Base-by-base conservation (phyloP, 2,113 vertebrate species). In the Onychostoma macrolepis region DNA sequence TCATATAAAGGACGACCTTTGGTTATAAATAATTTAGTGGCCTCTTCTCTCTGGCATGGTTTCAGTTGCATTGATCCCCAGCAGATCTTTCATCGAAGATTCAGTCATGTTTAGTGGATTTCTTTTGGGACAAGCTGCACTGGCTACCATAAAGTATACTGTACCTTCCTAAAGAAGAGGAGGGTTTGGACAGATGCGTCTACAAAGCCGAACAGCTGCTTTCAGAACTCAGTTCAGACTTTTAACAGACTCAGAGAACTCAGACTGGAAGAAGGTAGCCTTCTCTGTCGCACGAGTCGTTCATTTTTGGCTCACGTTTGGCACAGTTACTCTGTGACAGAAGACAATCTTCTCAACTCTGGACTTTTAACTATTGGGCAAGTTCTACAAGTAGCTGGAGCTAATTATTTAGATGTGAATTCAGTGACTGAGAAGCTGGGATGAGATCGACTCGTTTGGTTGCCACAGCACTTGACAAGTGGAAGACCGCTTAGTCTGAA, bases 1-100 rank as follows among this genome's bases (percentile, higher is more conserved):
- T 83, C 76, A 9, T 72, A 86, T 48, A 30, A 36, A 65, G 85
- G 79, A 26, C 21, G 33, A 21, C 8, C 9, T 21, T 21, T 82
- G 6, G n/a, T 87, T 19, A 61, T 81, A 6, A 75, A 74, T 41
- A 75, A 87, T 41, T 24, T 83, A 33, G 80, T 80, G 2, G 65
- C 69, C 8, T 87, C 69, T 9, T 24, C 67, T 2, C 6, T 83
- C 15, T 83, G 79, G 53, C 80, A 83, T 28, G 3, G 48, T 4
- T 12, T 86, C 4, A 15, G 12, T 4, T 43, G 77, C 41, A 28
- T 74, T 1, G 67, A 82, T n/a, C 78, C 4, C 85, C 85, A 13
- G 24, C 41, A 69, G 21, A 69, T 7, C 15, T 83, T 24, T 19
- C 21, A 8, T 41, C 61, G 0, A 48, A 45, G 8, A 30, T 83